phyloP scores from a whole-genome alignment of 2,888 invertebrate genomes.

The Agriopis aurantiaria region DNA sequence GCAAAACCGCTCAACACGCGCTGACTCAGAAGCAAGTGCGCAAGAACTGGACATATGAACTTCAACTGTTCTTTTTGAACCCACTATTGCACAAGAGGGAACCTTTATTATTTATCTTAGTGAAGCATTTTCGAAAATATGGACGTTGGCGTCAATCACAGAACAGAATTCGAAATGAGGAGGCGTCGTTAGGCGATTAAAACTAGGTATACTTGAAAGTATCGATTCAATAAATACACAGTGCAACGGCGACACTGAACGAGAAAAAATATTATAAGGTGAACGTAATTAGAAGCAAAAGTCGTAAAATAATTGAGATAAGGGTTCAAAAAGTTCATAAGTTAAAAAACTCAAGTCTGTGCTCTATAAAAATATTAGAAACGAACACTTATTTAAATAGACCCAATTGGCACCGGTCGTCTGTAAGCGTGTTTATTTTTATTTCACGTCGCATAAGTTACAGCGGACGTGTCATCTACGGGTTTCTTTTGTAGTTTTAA shows the following conservation, averaged over 20 bases:
- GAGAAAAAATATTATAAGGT: background rate
- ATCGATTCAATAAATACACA: background rate
- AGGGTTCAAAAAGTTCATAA: background rate
- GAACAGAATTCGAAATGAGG: background rate
- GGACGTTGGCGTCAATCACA: background rate
- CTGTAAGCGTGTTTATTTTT: slow-evolving; percentile 69
- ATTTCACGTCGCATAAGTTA: slow-evolving; percentile 65
- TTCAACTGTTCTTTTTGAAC: slow-evolving; percentile 47
- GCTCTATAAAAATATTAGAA: background rate
- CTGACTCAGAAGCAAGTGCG: slow-evolving; percentile 61
- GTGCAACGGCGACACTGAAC: background rate
- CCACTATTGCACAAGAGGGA: slow-evolving; percentile 35
- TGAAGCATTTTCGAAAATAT: background rate
- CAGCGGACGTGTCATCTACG: slow-evolving; percentile 72
- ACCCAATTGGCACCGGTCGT: slow-evolving; percentile 49
- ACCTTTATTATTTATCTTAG: background rate
- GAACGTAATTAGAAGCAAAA: background rate
- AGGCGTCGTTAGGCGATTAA: background rate
- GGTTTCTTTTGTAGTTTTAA: slow-evolving; percentile 65
- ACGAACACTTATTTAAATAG: slow-evolving; percentile 24
- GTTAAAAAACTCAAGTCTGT: background rate
- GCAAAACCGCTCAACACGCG: slow-evolving; percentile 63
- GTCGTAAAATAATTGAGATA: background rate
- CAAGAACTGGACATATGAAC: slow-evolving; percentile 50
- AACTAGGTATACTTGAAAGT: background rate